Evolutionary conservation across 2,797 vertebrate species (phyloP).

Genomic region (Thamnophis elegans): DNA sequence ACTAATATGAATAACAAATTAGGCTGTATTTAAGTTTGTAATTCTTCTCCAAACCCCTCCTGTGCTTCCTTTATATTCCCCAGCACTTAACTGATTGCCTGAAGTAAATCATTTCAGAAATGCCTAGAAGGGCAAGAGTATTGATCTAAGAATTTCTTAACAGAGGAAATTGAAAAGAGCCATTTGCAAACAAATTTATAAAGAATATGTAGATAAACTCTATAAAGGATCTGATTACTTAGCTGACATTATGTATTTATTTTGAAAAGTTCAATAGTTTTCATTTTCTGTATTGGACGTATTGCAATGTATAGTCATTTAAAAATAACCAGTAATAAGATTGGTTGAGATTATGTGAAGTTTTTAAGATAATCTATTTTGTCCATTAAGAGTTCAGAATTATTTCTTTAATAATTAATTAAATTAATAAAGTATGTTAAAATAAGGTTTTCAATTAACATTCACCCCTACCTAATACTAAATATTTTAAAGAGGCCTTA

Average conservation of each 20-base stretch:
- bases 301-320: background rate
- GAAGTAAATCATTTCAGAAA: background rate
- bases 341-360: background rate
- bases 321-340: background rate
- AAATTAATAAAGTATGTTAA: background rate
- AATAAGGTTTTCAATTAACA: background rate
- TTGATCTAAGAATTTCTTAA: slow-evolving; percentile 15
- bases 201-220: background rate
- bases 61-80: background rate
- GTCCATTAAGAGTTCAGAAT: background rate
- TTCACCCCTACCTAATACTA: background rate
- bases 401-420: background rate
- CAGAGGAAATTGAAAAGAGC: background rate
- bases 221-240: background rate
- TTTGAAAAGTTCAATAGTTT: background rate
- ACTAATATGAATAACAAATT: slow-evolving; percentile 40
- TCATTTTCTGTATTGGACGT: background rate
- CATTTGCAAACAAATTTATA: slow-evolving; percentile 25
- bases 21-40: slow-evolving; percentile 18
- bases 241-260: background rate
- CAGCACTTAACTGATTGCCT: background rate
- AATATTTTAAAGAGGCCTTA: background rate
- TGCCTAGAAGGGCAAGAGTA: background rate
- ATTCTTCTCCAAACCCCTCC: slow-evolving; percentile 10
- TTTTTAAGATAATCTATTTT: background rate